Conservation (phyloP, 2,113 vertebrate species). For the Pholis gunnellus region DNA sequence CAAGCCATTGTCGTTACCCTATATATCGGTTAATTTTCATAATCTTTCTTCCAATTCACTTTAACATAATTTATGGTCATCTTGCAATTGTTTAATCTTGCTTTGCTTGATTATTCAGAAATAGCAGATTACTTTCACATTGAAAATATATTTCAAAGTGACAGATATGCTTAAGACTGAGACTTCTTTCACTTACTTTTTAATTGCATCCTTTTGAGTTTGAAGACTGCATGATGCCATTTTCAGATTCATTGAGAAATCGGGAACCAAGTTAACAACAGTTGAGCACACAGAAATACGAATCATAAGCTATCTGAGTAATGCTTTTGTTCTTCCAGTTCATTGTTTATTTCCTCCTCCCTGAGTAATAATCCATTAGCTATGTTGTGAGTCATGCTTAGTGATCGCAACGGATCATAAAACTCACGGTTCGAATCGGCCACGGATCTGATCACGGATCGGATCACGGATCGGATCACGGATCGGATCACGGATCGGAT, state of each 20-base stretch:
- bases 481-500: no score
- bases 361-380: conserved; percentile 3
- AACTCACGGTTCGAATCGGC: no score
- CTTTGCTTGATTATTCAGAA: background rate
- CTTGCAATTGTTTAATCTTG: background rate
- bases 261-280: background rate
- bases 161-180: background rate
- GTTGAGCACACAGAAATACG: background rate
- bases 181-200: background rate
- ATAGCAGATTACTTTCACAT: background rate
- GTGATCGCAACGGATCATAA: no score
- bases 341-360: background rate
- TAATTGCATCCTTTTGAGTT: background rate
- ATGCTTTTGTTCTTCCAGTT: background rate
- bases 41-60: background rate
- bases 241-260: background rate
- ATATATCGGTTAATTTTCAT: background rate
- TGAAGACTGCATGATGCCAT: background rate
- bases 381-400: background rate
- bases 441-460: no score
- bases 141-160: background rate
- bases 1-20: background rate
- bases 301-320: background rate
- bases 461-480: no score
- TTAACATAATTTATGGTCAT: background rate